Percentiles rank a stretch among this genome's conserved stretches.
phyloP scores from a whole-genome alignment of 2,113 vertebrate genomes.

The Rana temporaria region DNA sequence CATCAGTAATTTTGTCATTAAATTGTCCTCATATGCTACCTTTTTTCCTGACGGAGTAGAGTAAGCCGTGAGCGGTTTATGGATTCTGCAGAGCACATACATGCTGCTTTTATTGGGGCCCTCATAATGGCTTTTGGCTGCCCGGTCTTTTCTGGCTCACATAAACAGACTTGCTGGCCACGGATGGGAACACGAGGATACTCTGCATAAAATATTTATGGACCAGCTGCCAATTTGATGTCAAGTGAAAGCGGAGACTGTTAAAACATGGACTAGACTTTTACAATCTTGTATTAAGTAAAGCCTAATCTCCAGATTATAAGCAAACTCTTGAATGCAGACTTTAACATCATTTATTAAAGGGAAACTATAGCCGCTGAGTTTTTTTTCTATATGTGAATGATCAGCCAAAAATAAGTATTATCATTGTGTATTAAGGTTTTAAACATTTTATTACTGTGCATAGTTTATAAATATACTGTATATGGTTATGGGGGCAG shows the following conservation, averaged over 20 bases:
- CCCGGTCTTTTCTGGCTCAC: constrained; percentile 30
- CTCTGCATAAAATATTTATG: constrained; percentile 83
- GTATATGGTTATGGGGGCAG: too few species aligned
- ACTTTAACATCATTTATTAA: too few species aligned
- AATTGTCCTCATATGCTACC: not conserved
- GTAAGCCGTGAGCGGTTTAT: constrained; percentile 6
- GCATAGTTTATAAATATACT: too few species aligned
- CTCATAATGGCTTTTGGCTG: constrained; percentile 1
- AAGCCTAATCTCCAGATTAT: constrained; percentile 15
- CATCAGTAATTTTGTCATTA: not conserved
- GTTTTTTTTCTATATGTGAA: too few species aligned
- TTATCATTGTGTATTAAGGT: too few species aligned
- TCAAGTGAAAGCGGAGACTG: constrained; percentile 82
- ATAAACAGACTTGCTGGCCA: constrained; percentile 46
- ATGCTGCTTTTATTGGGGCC: not conserved
- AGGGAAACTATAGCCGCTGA: too few species aligned
- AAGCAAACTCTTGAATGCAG: not conserved
- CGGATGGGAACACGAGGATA: constrained; percentile 58
- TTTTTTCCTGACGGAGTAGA: not conserved
- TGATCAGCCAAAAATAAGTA: too few species aligned
- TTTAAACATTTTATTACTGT: too few species aligned
- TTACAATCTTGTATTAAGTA: constrained; percentile 29
- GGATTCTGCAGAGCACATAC: constrained; percentile 9
- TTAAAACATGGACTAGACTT: constrained; percentile 89
- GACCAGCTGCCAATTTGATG: constrained; percentile 82